A percentile compares a stretch with the other conserved stretches of the same genome.
phyloP scores from a whole-genome alignment of 2,888 invertebrate genomes.

The Calameuta filiformis region DNA sequence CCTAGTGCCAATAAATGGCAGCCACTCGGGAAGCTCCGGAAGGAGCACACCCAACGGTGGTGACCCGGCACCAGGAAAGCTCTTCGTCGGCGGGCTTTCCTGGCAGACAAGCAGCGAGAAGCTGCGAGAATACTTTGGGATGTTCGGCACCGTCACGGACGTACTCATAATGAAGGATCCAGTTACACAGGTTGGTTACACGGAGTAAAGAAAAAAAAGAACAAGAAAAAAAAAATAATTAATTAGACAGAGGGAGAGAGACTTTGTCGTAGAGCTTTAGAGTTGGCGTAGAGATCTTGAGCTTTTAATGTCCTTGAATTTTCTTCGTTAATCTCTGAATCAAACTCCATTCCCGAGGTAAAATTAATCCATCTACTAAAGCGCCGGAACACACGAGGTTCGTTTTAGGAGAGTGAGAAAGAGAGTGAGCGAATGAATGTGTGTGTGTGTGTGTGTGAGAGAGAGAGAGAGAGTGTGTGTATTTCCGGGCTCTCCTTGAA shows the following conservation, averaged over 20 bases:
- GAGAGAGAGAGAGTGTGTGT: slow-evolving; percentile 3
- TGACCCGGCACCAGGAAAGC: slow-evolving; percentile 84
- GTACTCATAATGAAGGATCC: slow-evolving; percentile 96
- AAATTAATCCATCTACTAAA: too few relatives aligned
- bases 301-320: too few relatives aligned
- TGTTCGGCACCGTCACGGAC: slow-evolving; percentile 92
- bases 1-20: slow-evolving; percentile 66
- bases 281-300: too few relatives aligned
- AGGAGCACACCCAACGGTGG: slow-evolving; percentile 78
- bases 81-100: slow-evolving; percentile 91
- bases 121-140: slow-evolving; percentile 90
- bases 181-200: slow-evolving; percentile 82
- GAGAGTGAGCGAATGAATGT: neutral
- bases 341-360: too few relatives aligned
- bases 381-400: too few relatives aligned
- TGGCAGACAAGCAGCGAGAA: slow-evolving; percentile 95
- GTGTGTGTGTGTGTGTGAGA: neutral
- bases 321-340: too few relatives aligned
- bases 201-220: neutral
- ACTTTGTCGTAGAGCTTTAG: neutral
- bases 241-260: slow-evolving; percentile 9
- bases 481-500: slow-evolving; percentile 26
- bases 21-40: slow-evolving; percentile 77
- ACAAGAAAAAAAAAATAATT: slow-evolving; percentile 2
- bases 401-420: neutral